Base-by-base conservation (phyloP, 2,113 vertebrate species). In the Atrichornis clamosus region DNA sequence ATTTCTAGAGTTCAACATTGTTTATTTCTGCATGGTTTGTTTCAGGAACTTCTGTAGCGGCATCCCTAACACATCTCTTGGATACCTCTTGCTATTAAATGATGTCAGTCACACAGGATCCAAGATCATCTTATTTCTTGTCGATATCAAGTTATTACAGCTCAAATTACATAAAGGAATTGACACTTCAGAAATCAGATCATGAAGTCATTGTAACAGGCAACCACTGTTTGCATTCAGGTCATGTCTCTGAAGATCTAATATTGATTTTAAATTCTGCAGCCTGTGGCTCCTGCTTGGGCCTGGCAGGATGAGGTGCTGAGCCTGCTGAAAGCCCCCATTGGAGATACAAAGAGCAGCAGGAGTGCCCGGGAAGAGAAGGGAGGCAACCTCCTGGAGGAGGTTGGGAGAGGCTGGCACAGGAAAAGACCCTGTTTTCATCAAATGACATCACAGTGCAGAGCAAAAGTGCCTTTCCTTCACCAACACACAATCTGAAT, bases 301-400 rank as follows among this genome's bases (percentile, higher is more conserved):
- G 76, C 15, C 21, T 8, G 2, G 46, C 1, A 9, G 72, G 27
- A 28, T 86, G 47, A 70, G 42, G 19, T 70, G 46, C 75, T 82
- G 85, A 84, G 58, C 17, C 46, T 94, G 41, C 67, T 74, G 67
- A 79, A 87, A 92, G 26, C 11, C 9, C 19, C 32, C 16, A 2
- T 20, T 4, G 0, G 70, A 86, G 59, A 47, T 3, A 47, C 0
- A 46, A 46, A 63, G 3, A 11, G 32, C 47, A 56, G 32, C 1
- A 6, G 7, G 5, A 63, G 12, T 2, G 2, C 7, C 85, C 77
- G 53, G 21, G 39, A 76, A 35, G 9, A 84, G 28, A 67, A 81
- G 8, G 33, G 18, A 55, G 15, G 22, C 27, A 84, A 0, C 4
- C 2, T 17, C n/a, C 53, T 3, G 12, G 33, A 73, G 49, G 39